Base-by-base conservation (phyloP, 2,113 vertebrate genomes). In the Pimephales promelas region DNA sequence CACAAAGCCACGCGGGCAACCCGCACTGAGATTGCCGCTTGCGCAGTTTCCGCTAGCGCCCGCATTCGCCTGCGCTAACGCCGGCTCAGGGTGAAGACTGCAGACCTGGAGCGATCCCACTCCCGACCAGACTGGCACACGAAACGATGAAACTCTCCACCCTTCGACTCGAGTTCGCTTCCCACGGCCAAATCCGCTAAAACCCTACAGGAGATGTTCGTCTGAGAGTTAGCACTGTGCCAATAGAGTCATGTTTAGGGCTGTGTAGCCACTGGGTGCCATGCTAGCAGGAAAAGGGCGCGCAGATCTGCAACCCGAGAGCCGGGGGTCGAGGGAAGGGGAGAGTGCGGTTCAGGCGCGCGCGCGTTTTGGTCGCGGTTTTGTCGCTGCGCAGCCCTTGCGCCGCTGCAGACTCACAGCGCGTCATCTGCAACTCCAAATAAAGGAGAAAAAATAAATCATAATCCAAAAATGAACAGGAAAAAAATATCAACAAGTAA, bases 341-440 rank as follows among this genome's bases (percentile, higher is more conserved):
- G 64, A 4, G 5, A 34, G 24, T 40, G 1, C 88, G 86, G 82
- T 90, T 91, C 88, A 84, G 88, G 88, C 90, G 84, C 86, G 84
- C 86, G 91, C 92, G 90, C 89, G 92, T 94, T 96, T 92, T 86
- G 86, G 90, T 86, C 86, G 92, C 92, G 91, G 72, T 90, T 91
- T 90, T 84, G 87, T 96, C 97, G 98, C 97, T 95, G 98, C 98
- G 97, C 98, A 95, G 97, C 98, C 98, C 97, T 93, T 99, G 98
- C 98, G 97, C 93, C 95, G 95, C 98, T 97, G 97, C 95, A 99
- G 97, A 97, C 97, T 97, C 98, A 99, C 98, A 95, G 96, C 97
- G 97, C 97, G 92, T 93, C 95, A 96, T 95, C 97, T 96, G 97
- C 96, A 97, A 96, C 92, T 98, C 95, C 97, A 98, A 98, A 98